Percentiles rank a stretch among this genome's conserved stretches.
Evolutionary conservation across 2,888 invertebrate genomes (phyloP).

Genomic region (Diabrotica balteata): DNA sequence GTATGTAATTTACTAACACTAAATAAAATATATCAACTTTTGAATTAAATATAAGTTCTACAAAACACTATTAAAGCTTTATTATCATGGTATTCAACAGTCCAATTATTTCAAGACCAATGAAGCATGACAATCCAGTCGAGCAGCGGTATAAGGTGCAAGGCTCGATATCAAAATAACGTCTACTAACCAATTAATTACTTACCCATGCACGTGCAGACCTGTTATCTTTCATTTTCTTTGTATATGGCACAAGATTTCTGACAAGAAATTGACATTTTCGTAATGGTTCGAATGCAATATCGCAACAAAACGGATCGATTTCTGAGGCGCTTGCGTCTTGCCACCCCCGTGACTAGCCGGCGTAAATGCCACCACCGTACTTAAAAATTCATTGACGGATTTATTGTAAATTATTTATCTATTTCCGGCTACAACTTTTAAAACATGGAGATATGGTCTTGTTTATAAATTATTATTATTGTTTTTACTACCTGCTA

Average conservation of each 20-base stretch:
- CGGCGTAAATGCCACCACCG: constrained; percentile 6
- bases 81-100: constrained; percentile 4
- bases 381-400: constrained; percentile 13
- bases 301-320: constrained; percentile 22
- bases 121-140: constrained; percentile 1
- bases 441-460: not conserved
- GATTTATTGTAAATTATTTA: too few relatives aligned
- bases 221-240: constrained; percentile 58
- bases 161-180: too few relatives aligned
- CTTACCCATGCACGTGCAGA: constrained; percentile 51
- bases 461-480: too few relatives aligned
- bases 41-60: too few relatives aligned
- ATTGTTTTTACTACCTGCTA: too few relatives aligned
- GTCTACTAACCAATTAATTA: constrained; percentile 17
- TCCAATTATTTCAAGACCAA: constrained; percentile 11
- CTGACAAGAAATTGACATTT: constrained; percentile 59
- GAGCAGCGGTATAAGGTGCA: constrained; percentile 1
- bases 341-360: constrained; percentile 9
- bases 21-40: too few relatives aligned
- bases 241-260: constrained; percentile 52
- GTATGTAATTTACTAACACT: too few relatives aligned
- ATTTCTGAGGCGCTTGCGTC: constrained; percentile 23
- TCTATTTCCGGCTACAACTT: not conserved
- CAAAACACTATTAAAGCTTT: not conserved
- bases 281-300: constrained; percentile 44